phyloP scores from a whole-genome alignment of 2,888 invertebrate genomes.

The Habroteleia sp. region DNA sequence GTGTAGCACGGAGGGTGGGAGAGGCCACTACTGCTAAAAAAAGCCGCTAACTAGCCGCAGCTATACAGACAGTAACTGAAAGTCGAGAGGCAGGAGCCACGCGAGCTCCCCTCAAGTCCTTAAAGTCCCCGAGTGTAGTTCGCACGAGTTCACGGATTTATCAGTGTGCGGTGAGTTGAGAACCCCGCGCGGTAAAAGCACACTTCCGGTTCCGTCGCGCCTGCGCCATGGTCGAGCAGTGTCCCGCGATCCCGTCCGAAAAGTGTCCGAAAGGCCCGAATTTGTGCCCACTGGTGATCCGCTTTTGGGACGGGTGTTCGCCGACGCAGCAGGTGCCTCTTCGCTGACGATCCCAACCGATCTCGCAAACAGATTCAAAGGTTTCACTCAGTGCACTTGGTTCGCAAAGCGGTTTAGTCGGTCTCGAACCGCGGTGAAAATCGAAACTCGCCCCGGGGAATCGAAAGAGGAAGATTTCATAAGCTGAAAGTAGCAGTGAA shows the following conservation, averaged over 20 bases:
- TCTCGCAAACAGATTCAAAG: too few relatives aligned
- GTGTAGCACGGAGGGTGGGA: slow-evolving; percentile 78
- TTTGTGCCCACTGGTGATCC: neutral
- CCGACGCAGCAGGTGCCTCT: too few relatives aligned
- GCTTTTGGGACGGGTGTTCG: too few relatives aligned
- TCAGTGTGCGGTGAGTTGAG: slow-evolving; percentile 66
- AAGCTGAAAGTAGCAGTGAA: too few relatives aligned
- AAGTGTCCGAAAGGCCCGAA: slow-evolving; percentile 7
- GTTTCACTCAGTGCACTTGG: too few relatives aligned
- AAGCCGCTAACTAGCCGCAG: slow-evolving; percentile 80
- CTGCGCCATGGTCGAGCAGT: neutral
- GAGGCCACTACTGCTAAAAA: slow-evolving; percentile 81
- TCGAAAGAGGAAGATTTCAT: too few relatives aligned
- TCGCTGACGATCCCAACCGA: too few relatives aligned
- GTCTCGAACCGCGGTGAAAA: slow-evolving; percentile 66
- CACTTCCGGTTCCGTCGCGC: slow-evolving; percentile 58
- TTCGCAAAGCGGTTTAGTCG: slow-evolving; percentile 44
- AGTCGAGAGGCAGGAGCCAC: slow-evolving; percentile 77
- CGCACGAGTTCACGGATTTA: slow-evolving; percentile 63
- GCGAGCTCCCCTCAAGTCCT: slow-evolving; percentile 70
- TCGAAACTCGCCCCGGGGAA: slow-evolving; percentile 67
- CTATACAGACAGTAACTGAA: slow-evolving; percentile 81
- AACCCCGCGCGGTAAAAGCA: slow-evolving; percentile 50
- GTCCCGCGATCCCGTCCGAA: slow-evolving; percentile 10
- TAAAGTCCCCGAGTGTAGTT: slow-evolving; percentile 69